These are phyloP conservation scores for Eurois occulta DNA, from an alignment of 2,888 invertebrate species.

Conservation along the genomic window DNA sequence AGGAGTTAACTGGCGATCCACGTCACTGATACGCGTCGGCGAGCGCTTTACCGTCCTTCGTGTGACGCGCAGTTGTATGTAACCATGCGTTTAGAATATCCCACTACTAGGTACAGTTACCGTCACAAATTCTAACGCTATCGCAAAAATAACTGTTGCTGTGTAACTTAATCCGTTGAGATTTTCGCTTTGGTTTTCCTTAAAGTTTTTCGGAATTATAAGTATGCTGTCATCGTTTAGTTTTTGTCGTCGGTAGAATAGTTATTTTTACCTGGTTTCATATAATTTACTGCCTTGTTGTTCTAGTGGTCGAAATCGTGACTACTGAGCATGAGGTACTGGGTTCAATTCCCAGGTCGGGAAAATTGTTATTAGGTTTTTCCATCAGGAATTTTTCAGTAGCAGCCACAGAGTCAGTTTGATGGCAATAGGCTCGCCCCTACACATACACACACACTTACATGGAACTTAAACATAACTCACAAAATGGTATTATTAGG, in stretches of 20 bases:
- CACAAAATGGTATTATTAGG: too few species aligned
- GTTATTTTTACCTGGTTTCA: not conserved
- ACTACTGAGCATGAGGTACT: too few species aligned
- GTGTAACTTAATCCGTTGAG: slow-evolving; percentile 13
- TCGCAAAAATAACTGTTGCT: slow-evolving; percentile 52
- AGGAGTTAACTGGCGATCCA: slow-evolving; percentile 69
- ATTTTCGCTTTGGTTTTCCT: slow-evolving; percentile 45
- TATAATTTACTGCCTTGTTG: not conserved
- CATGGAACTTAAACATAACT: too few species aligned
- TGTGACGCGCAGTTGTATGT: slow-evolving; percentile 56
- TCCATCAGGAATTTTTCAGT: too few species aligned
- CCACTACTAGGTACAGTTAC: slow-evolving; percentile 44
- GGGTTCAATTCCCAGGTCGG: too few species aligned
- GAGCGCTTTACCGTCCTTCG: slow-evolving; percentile 50
- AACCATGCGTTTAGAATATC: slow-evolving; percentile 62
- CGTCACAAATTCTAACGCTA: slow-evolving; percentile 38
- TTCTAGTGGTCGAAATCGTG: too few species aligned
- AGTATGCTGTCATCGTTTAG: not conserved
- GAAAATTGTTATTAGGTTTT: too few species aligned
- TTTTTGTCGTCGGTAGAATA: not conserved
- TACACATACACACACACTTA: too few species aligned
- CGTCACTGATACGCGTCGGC: slow-evolving; percentile 69
- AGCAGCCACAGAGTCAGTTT: too few species aligned
- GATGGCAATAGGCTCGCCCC: too few species aligned
- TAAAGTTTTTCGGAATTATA: slow-evolving; percentile 8